Conservation (phyloP, 2,888 invertebrate genomes). For the Subacronicta megacephala region DNA sequence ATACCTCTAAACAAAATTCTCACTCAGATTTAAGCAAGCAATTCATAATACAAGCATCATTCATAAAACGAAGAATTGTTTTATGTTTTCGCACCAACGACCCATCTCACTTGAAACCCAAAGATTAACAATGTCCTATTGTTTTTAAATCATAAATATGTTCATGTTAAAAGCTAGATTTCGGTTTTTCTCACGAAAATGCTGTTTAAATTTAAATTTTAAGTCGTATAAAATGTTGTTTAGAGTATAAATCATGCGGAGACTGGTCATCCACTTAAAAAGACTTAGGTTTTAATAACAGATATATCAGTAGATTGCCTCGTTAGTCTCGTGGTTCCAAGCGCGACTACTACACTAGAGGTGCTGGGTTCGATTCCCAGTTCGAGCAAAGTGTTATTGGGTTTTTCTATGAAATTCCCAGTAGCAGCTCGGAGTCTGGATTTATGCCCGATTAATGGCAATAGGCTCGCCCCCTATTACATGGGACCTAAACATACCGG, state of each 20-base stretch:
- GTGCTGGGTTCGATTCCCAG: too few species aligned
- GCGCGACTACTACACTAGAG: too few species aligned
- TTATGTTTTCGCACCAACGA: background rate
- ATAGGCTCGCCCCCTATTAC: too few species aligned
- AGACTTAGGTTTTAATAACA: too few species aligned
- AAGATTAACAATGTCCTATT: conserved; percentile 13
- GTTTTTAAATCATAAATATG: conserved; percentile 4
- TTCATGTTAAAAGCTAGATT: background rate
- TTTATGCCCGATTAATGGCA: too few species aligned
- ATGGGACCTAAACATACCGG: too few species aligned
- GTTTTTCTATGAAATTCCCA: too few species aligned
- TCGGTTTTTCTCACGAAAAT: conserved; percentile 7
- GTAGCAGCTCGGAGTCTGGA: too few species aligned
- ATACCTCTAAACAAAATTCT: conserved; percentile 5
- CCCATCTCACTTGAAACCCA: conserved; percentile 9
- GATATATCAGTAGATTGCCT: too few species aligned
- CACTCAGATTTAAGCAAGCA: conserved; percentile 6
- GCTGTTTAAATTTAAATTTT: conserved; percentile 49
- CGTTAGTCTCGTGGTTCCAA: too few species aligned
- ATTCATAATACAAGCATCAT: background rate
- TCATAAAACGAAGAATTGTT: conserved; percentile 3
- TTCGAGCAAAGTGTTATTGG: too few species aligned
- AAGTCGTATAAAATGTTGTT: conserved; percentile 28
- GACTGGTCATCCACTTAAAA: background rate
- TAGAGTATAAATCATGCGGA: conserved; percentile 15